Percentiles rank a stretch among this genome's conserved stretches.
Conservation (phyloP, 2,797 vertebrate genomes). For the Arctocebus calabarensis region DNA sequence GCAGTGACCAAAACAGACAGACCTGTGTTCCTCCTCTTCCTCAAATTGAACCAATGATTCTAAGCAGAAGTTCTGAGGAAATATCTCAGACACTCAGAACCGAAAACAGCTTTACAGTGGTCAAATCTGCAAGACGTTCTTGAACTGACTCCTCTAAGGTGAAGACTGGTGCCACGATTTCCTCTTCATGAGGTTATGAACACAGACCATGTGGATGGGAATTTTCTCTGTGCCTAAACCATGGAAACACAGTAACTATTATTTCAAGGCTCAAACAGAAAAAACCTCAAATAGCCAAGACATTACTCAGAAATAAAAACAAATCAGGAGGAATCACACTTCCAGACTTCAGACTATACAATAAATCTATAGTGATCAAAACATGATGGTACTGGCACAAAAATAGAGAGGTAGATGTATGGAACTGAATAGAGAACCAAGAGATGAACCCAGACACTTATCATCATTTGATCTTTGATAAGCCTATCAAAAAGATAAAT, state of each 20-base stretch:
- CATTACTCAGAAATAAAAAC: too few species aligned
- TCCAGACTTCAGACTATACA: too few species aligned
- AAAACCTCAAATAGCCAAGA: too few species aligned
- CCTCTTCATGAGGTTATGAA: neutral
- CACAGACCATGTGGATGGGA: neutral
- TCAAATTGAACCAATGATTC: neutral
- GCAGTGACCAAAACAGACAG: neutral
- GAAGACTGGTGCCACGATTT: neutral
- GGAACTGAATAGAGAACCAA: too few species aligned
- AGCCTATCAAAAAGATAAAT: too few species aligned
- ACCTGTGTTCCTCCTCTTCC: rapidly evolving
- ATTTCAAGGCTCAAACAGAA: neutral
- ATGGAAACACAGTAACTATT: neutral
- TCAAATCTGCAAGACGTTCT: neutral
- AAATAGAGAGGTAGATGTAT: too few species aligned
- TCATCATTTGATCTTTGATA: too few species aligned
- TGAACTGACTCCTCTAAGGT: too few species aligned
- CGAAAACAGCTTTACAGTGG: rapidly evolving
- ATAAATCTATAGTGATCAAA: too few species aligned
- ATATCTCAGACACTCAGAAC: neutral
- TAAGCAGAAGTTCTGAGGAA: neutral
- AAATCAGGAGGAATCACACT: too few species aligned
- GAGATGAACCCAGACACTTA: too few species aligned
- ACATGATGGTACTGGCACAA: too few species aligned
- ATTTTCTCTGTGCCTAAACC: neutral